Evolutionary conservation across 2,113 vertebrate species (phyloP).

Genomic region (Dasyurus viverrinus): DNA sequence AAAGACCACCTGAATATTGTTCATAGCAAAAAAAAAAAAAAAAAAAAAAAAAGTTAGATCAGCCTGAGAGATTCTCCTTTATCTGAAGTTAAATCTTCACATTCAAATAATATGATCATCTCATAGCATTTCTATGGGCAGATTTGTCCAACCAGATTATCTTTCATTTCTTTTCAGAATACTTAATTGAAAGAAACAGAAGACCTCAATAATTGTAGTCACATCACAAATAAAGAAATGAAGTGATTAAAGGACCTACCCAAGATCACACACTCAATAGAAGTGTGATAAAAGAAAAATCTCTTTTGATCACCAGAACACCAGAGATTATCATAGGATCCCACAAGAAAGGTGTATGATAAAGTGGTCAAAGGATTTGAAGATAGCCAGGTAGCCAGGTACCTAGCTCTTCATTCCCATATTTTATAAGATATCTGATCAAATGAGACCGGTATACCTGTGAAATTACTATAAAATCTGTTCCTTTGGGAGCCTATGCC

Average conservation of each 20-base stretch:
- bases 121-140: not conserved
- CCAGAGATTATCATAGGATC: not conserved
- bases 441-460: not conserved
- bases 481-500: not conserved
- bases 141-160: not conserved
- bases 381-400: not conserved
- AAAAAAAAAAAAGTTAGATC: not conserved
- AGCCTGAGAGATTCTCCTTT: not conserved
- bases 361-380: not conserved
- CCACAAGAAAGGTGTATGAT: not conserved
- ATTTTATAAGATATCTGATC: not conserved
- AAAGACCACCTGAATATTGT: not conserved
- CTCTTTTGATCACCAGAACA: not conserved
- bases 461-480: not conserved
- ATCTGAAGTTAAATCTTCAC: not conserved
- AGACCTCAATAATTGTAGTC: not conserved
- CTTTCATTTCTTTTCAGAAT: not conserved
- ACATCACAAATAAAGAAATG: conserved; percentile 6
- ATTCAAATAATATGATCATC: not conserved
- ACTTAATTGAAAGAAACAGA: not conserved
- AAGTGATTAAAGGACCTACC: not conserved
- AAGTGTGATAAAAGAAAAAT: not conserved
- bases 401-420: not conserved
- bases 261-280: not conserved
- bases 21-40: not conserved